Conservation (phyloP, 2,113 vertebrate genomes). For the Emydura subglobosa region DNA sequence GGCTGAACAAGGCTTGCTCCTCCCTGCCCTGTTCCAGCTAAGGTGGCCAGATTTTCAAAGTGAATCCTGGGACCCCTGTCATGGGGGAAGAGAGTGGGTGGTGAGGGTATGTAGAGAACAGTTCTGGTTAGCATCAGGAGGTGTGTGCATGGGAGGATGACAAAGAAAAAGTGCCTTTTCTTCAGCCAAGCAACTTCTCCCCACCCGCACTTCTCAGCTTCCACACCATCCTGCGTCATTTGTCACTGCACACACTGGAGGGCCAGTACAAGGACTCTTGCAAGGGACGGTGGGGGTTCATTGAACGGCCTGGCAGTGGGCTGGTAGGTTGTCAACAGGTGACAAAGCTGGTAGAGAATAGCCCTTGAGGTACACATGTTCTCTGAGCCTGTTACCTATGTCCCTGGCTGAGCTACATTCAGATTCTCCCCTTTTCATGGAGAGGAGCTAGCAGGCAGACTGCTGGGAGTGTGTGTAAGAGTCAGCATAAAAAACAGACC, state of each 20-base stretch:
- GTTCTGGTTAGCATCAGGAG: not conserved
- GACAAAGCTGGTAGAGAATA: not conserved
- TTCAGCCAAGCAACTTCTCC: not conserved
- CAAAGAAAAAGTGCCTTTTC: not conserved
- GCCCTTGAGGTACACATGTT: not conserved
- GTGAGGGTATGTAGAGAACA: not conserved
- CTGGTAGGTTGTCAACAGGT: not conserved
- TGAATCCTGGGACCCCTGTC: not conserved
- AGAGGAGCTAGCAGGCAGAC: not conserved
- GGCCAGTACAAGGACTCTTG: rapidly evolving
- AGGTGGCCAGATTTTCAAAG: not conserved
- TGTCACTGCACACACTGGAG: not conserved
- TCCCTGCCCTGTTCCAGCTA: not conserved
- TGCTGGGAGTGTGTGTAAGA: not conserved
- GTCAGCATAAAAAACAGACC: not conserved
- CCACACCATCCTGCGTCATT: not conserved
- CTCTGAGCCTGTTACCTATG: not conserved
- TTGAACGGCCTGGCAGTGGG: not conserved
- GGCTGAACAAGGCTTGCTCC: not conserved
- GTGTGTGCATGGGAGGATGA: not conserved
- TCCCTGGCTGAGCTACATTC: not conserved
- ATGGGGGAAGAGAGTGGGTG: not conserved
- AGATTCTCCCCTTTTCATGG: not conserved
- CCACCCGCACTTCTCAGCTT: not conserved
- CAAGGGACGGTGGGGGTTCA: not conserved